Conservation (phyloP, 2,113 vertebrate genomes). For the Lophura nycthemera region DNA sequence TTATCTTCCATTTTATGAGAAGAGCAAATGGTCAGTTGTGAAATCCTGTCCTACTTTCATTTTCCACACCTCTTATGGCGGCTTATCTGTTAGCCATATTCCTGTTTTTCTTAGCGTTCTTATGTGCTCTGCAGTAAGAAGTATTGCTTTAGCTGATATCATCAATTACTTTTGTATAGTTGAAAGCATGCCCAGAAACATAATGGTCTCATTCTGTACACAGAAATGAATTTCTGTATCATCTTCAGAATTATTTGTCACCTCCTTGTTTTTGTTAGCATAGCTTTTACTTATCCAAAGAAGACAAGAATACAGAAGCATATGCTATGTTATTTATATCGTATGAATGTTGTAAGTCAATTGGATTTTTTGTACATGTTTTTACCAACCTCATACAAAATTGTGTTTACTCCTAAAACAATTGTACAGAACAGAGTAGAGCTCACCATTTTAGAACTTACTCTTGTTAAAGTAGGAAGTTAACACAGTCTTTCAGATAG, state of each 20-base stretch:
- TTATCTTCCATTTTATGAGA: neutral
- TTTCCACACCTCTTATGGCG: neutral
- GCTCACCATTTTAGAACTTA: neutral
- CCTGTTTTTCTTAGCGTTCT: neutral
- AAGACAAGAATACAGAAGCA: neutral
- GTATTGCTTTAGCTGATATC: neutral
- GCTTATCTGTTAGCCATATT: neutral
- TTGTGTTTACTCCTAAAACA: neutral
- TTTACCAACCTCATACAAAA: neutral
- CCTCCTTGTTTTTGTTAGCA: neutral
- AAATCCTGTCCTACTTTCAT: neutral
- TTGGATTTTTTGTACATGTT: neutral
- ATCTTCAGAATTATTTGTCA: neutral
- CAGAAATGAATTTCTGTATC: neutral
- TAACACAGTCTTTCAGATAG: neutral
- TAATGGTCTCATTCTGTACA: neutral
- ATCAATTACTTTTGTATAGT: neutral
- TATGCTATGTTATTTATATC: neutral
- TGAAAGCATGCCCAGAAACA: neutral
- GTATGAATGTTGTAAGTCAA: neutral
- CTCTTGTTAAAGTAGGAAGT: neutral
- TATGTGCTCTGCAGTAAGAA: neutral
- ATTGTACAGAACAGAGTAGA: neutral
- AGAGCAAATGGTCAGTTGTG: neutral
- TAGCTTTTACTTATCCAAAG: conserved; percentile 1